Percentiles rank a stretch among this genome's conserved stretches.
Evolutionary conservation across 2,888 invertebrate genomes (phyloP).

Genomic region (Philonicus albiceps): DNA sequence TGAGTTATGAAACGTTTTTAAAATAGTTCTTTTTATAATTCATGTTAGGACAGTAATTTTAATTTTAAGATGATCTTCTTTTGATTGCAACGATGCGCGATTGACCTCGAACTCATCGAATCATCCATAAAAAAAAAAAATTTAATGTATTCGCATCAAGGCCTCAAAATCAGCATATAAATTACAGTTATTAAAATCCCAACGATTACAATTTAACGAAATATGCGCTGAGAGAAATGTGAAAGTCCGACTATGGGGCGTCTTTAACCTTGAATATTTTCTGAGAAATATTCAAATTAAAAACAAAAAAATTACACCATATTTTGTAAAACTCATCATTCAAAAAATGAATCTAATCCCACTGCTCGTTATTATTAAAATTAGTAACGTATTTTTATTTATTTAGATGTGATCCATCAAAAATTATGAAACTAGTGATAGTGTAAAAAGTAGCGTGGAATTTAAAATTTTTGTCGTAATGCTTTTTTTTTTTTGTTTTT

Average conservation of each 20-base stretch:
- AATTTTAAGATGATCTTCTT: not conserved
- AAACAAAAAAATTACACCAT: not conserved
- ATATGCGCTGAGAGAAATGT: not conserved
- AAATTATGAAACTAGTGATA: too few relatives aligned
- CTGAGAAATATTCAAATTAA: not conserved
- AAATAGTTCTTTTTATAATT: not conserved
- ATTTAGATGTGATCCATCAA: too few relatives aligned
- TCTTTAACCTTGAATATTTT: not conserved
- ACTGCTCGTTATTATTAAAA: not conserved
- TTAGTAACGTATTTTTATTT: not conserved
- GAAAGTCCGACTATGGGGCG: not conserved
- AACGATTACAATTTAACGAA: not conserved
- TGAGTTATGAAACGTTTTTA: not conserved
- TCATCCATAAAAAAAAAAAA: not conserved
- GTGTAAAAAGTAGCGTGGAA: not conserved
- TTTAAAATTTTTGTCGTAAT: not conserved
- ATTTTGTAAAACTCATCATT: not conserved
- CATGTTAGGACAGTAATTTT: not conserved
- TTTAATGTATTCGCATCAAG: not conserved
- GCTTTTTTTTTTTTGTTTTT: not conserved
- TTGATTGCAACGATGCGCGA: not conserved
- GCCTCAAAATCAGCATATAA: not conserved
- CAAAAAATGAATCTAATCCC: not conserved
- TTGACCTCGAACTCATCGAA: not conserved
- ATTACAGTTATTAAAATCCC: not conserved